Evolutionary conservation across 2,113 vertebrate species (phyloP).

Genomic region (Clarias gariepinus): DNA sequence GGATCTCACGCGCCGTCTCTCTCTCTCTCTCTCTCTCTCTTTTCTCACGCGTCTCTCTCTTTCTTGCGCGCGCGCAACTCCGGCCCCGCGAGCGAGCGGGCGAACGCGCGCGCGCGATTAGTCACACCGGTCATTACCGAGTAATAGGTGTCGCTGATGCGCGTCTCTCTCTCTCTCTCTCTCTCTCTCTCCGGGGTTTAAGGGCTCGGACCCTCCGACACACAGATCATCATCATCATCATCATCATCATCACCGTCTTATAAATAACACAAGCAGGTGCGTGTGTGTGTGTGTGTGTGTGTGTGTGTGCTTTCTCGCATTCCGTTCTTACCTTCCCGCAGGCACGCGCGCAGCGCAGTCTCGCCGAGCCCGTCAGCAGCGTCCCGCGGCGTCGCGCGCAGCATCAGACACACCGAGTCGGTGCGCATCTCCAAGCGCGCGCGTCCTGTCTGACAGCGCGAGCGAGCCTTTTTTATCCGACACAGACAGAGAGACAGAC

Average conservation of each 20-base stretch:
- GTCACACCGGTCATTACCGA: not conserved
- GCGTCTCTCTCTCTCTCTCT: not conserved
- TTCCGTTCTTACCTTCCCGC: conserved; percentile 24
- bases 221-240: no score
- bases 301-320: not conserved
- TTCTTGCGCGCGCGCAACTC: not conserved
- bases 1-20: not conserved
- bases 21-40: no score
- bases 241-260: not conserved
- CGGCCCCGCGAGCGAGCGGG: not conserved
- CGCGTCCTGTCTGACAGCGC: conserved; percentile 5
- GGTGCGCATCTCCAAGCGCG: conserved; percentile 24
- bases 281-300: not conserved
- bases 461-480: conserved; percentile 1
- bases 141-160: not conserved
- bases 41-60: no score
- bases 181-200: no score
- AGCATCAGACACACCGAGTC: not conserved
- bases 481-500: not conserved
- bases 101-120: conserved; percentile 8
- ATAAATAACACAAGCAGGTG: conserved; percentile 7
- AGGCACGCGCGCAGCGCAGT: conserved; percentile 30
- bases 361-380: not conserved
- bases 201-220: not conserved
- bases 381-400: conserved; percentile 32